These are phyloP conservation scores for Caenorhabditis panamensis DNA, from an alignment of 2,888 invertebrate genomes.

Conservation along the genomic window DNA sequence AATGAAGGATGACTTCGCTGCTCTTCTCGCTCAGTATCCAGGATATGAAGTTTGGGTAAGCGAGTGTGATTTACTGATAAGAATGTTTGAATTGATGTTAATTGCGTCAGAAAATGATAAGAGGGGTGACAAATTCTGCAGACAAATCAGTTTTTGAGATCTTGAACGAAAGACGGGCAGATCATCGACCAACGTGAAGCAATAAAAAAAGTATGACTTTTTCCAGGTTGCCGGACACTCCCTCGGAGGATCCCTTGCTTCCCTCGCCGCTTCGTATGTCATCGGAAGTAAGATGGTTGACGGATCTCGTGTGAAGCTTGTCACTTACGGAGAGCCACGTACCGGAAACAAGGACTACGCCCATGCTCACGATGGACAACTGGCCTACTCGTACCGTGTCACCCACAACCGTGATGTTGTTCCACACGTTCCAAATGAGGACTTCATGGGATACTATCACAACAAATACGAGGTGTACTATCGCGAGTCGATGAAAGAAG, in stretches of 20 bases:
- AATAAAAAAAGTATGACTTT: no score
- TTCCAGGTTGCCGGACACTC: constrained; percentile 70
- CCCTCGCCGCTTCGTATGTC: constrained; percentile 70
- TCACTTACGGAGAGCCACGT: constrained; percentile 74
- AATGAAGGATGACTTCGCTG: constrained; percentile 68
- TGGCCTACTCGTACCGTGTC: constrained; percentile 68
- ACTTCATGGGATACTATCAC: constrained; percentile 70
- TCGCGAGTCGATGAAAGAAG: constrained; percentile 62
- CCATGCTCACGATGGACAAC: constrained; percentile 67
- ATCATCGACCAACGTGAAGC: no score
- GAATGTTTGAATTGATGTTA: constrained; percentile 4
- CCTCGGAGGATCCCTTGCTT: constrained; percentile 74
- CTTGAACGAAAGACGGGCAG: no score
- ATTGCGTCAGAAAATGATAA: constrained; percentile 15
- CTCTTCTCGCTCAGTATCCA: constrained; percentile 62
- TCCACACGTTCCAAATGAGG: constrained; percentile 71
- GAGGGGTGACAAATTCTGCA: constrained; percentile 5
- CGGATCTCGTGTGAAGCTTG: constrained; percentile 65
- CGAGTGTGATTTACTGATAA: constrained; percentile 15
- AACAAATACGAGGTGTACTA: constrained; percentile 71
- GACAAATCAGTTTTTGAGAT: constrained; percentile 1
- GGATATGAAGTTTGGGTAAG: constrained; percentile 71
- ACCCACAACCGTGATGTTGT: constrained; percentile 73
- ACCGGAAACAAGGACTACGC: constrained; percentile 72
- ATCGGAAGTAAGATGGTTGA: constrained; percentile 60